phyloP scores from a whole-genome alignment of 2,888 invertebrate species.

The Theretra japonica region DNA sequence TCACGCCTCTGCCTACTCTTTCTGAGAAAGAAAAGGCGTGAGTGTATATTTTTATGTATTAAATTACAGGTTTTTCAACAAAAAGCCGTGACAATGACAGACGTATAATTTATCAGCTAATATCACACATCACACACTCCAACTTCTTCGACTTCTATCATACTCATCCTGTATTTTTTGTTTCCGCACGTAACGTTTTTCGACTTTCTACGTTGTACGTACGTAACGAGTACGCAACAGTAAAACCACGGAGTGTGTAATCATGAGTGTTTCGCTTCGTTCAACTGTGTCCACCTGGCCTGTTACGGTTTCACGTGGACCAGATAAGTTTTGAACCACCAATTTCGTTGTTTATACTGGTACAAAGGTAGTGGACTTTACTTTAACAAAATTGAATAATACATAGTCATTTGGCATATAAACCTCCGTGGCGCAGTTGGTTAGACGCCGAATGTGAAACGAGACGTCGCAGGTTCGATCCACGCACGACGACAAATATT shows the following conservation, averaged over 20 bases:
- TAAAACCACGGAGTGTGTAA: conserved; percentile 48
- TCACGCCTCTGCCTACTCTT: too few species aligned
- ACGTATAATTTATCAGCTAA: too few species aligned
- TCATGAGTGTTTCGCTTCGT: conserved; percentile 49
- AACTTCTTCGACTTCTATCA: background rate
- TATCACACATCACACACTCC: background rate
- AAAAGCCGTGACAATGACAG: too few species aligned
- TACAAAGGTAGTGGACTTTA: background rate
- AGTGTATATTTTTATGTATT: too few species aligned
- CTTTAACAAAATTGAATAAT: too few species aligned
- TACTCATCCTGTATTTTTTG: background rate
- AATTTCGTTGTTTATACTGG: background rate
- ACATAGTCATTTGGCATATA: too few species aligned
- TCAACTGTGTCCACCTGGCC: conserved; percentile 44
- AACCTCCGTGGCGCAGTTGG: too few species aligned
- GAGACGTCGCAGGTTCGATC: too few species aligned
- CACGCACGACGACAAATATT: too few species aligned
- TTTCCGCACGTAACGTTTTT: conserved; percentile 7
- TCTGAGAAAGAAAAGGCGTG: too few species aligned
- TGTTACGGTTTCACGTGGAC: conserved; percentile 40
- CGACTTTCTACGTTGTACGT: conserved; percentile 45
- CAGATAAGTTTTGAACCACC: background rate
- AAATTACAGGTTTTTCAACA: too few species aligned
- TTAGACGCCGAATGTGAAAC: too few species aligned
- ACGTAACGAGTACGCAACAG: conserved; percentile 47